Base-by-base conservation (phyloP, 2,888 invertebrate genomes). In the Strigamia maritima region DNA sequence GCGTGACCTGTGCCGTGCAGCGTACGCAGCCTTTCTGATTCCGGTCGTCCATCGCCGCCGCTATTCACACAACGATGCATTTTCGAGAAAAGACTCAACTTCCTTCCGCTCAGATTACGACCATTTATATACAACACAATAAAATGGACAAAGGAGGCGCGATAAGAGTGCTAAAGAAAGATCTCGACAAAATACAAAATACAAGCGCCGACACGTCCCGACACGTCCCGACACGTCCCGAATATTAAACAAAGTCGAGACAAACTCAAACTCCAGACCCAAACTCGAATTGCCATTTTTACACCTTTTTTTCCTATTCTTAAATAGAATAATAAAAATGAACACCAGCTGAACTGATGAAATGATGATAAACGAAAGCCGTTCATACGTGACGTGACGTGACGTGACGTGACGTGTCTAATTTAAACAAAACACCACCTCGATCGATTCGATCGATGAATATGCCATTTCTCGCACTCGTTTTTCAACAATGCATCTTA, bases 81-180 rank as follows among this genome's bases (percentile, higher is more conserved):
- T 22, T 14, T 22, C 19, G 2, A 65, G 60, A 65, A 65, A 60
- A 24, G 60, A 22, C 14, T 19, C 60, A 3, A 65, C 60, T 65
- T 65, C 60, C 60, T 65, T 65, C 60, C 60, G 60, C 60, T 3
- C 60, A 65, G 60, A 65, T 65, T 65, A 65, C 60, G 22, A n/a
- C 60, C 60, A 24, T 65, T 65, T 65, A n/a, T 24, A 65, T 24
- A 24, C 22, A 24, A 24, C 60, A 65, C 60, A 65, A 65, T 65
- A 65, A 65, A 65, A 16, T 4, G 24, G 22, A 65, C 60, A 65
- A 65, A 65, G 22, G 60, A 12, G 22, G 60, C 12, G 24, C 22
- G 24, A 65, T 65, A 65, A 22, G 22, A 65, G 60, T 4, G n/a
- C 60, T 22, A 22, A 8, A 65, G 8, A 65, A 7, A 65, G 7